phyloP scores from a whole-genome alignment of 2,797 vertebrate species.

The Sebastiscus tertius region DNA sequence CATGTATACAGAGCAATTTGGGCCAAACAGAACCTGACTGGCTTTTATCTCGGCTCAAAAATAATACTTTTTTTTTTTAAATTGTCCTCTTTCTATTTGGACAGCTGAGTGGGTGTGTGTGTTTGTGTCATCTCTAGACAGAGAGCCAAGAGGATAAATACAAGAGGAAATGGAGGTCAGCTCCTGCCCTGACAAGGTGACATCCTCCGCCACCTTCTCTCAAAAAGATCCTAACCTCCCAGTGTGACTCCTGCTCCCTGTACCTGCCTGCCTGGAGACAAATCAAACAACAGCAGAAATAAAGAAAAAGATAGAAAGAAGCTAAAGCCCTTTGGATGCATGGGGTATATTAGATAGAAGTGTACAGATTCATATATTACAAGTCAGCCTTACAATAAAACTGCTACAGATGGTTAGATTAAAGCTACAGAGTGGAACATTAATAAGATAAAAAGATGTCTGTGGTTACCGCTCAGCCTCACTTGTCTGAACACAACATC shows the following conservation, averaged over 20 bases:
- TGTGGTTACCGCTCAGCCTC: not conserved
- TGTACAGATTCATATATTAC: not conserved
- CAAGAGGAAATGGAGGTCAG: slow-evolving; percentile 61
- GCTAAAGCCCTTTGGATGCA: not conserved
- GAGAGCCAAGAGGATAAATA: slow-evolving; percentile 49
- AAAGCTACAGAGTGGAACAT: slow-evolving; percentile 18
- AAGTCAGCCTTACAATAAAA: not conserved
- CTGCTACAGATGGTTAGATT: slow-evolving; percentile 9
- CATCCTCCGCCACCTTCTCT: slow-evolving; percentile 48
- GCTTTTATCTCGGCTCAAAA: slow-evolving; percentile 32
- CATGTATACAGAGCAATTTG: slow-evolving; percentile 35
- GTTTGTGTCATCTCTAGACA: slow-evolving; percentile 28
- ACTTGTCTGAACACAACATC: slow-evolving; percentile 19
- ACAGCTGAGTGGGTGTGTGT: not conserved
- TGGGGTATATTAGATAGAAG: not conserved
- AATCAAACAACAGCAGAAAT: not conserved
- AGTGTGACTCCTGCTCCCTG: slow-evolving; percentile 30
- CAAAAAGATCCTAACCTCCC: slow-evolving; percentile 34
- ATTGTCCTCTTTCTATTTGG: not conserved
- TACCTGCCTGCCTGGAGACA: slow-evolving; percentile 29
- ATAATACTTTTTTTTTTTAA: not conserved
- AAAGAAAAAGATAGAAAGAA: not conserved
- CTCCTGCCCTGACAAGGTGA: slow-evolving; percentile 29
- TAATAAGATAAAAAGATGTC: slow-evolving; percentile 7
- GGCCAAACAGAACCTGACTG: slow-evolving; percentile 8